Conservation (phyloP, 2,113 vertebrate genomes). For the Lagopus muta region DNA sequence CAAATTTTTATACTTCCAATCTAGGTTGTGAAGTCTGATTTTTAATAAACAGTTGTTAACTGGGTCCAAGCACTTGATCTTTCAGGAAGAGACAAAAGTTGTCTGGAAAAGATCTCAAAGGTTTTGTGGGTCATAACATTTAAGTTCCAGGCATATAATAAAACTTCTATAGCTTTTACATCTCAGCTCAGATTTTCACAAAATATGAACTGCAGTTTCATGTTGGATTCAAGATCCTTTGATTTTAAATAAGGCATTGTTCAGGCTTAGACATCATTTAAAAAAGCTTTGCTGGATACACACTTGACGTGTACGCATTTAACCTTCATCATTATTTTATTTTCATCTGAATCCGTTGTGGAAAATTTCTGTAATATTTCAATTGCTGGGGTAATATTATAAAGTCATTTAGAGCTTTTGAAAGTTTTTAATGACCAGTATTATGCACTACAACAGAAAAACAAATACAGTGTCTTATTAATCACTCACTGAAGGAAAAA, state of each 20-base stretch:
- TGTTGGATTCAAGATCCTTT: not conserved
- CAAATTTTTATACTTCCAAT: not conserved
- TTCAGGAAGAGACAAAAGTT: not conserved
- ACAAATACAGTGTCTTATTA: not conserved
- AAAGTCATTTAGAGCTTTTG: not conserved
- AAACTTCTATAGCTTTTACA: not conserved
- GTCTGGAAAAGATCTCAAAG: not conserved
- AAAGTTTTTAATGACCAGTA: not conserved
- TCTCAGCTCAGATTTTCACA: not conserved
- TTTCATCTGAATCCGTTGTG: not conserved
- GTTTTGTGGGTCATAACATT: not conserved
- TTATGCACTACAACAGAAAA: not conserved
- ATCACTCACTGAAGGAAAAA: not conserved
- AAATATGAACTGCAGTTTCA: not conserved
- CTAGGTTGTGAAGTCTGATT: not conserved
- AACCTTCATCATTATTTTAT: not conserved
- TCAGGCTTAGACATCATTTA: not conserved
- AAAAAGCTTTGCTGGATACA: not conserved
- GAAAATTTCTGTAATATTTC: not conserved
- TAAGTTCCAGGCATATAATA: not conserved
- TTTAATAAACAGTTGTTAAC: not conserved
- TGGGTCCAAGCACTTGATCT: not conserved
- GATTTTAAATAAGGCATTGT: not conserved
- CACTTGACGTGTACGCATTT: not conserved
- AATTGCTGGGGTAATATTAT: not conserved